Evolutionary conservation across 2,113 vertebrate genomes (phyloP), one percentile per base, ranked within the genome.

Genomic region (Pomatostomus ruficeps): DNA sequence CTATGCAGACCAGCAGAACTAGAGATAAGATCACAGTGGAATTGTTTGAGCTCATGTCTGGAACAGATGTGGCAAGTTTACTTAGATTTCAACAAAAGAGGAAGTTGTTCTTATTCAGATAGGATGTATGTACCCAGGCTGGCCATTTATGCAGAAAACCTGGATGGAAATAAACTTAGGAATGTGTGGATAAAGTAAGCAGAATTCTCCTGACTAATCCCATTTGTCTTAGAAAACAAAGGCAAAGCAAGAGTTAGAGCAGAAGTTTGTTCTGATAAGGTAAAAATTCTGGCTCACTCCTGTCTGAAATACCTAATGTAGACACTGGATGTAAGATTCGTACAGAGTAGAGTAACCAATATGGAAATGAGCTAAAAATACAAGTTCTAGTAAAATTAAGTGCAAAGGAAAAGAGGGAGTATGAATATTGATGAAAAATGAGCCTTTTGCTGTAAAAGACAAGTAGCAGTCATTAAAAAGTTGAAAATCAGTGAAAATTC

Each of bases 151-250:
- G 20, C 9, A n/a, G 40, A 59, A 89, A 46, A 21, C 9, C 28
- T 25, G 7, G 4, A 1, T 63, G 6, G 77, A 80, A 91, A 28
- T 40, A 61, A 45, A 21, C 10, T 36, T 52, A 73, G 35, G 19
- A 15, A 46, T 49, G 25, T 3, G 9, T 35, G 22, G 19, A 23
- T 31, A 25, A 62, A 90, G 12, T 20, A 51, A 49, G 29, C 62
- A 54, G 5, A n/a, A 42, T 33, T 67, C 4, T 9, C 0, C 0
- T 70, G 8, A 5, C 5, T 82, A 19, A 36, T 72, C 14, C 2
- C 4, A 4, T 31, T 73, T 83, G 10, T 25, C 7, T 66, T 17
- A 43, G 15, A 55, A 74, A 38, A 14, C 26, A 49, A 28, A 54
- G 18, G 31, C 35, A 36, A 59, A 94, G 26, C 8, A 48, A 35